Evolutionary conservation across 37 sponge, comb jelly and placozoan species (phyloP), one percentile per base, ranked within the genome.

Genomic region (Ianthella basta): DNA sequence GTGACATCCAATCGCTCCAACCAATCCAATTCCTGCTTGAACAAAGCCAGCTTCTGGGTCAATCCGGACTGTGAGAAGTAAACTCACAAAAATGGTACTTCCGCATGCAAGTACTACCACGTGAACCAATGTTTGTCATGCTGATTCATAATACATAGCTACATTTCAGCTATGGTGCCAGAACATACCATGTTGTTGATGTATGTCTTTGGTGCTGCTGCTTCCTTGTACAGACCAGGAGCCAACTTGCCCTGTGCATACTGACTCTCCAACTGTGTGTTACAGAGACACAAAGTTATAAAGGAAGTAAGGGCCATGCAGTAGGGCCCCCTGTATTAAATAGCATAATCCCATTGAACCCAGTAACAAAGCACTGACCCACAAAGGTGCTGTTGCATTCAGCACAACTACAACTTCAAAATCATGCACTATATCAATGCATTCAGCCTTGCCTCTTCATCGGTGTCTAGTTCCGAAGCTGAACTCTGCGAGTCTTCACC

Each of bases 1-100:
- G 72, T 78, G 33, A 93, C 84, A 56, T 89, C 93, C 87, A 93
- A 80, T 21, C 85, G 14, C 60, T 93, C 88, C 78, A 93, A n/a
- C 93, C 94, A 94, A 18, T 88, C 87, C 36, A 80, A 50, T 56
- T 4, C 75, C 75, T 37, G 38, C 37, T 54, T 65, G n/a, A 91
- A 50, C 61, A 54, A 33, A 10, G 75, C 80, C 37, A 86, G 61
- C 66, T 83, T 68, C 70, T 79, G 83, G 24, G 50, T 33, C 54
- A 91, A 70, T 19, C 86, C 88, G 1, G 86, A 53, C 91, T 90
- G 33, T 55, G 15, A 24, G 25, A 67, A 25, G 83, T 55, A 23
- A 25, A 18, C 35, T 19, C 30, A 66, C 33, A 36, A n/a, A 27
- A n/a, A 56, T 37, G 35, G 30, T 21, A 24, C 36, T 27, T 24